phyloP scores from a whole-genome alignment of 2,797 vertebrate genomes.

The Poeciliopsis gracilis region DNA sequence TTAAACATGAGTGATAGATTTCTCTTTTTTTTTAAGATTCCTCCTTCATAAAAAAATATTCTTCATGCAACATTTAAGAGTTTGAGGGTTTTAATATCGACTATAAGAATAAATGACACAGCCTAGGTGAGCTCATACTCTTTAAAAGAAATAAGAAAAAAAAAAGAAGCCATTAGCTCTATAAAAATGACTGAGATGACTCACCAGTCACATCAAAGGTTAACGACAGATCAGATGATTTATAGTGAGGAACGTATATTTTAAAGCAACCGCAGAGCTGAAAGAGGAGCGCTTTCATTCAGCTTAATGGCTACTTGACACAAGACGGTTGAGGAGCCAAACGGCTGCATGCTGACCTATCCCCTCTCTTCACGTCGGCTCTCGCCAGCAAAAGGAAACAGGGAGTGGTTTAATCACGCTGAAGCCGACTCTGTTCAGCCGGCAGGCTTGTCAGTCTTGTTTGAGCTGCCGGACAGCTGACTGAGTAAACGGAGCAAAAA shows the following conservation, averaged over 20 bases:
- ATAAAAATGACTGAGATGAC: neutral
- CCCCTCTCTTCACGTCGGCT: slow-evolving; percentile 4
- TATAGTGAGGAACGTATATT: neutral
- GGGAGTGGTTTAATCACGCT: slow-evolving; percentile 40
- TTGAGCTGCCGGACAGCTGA: slow-evolving; percentile 51
- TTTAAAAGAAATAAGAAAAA: too few relatives aligned
- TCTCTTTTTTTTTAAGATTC: neutral
- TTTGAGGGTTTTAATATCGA: neutral
- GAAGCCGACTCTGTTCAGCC: slow-evolving; percentile 29
- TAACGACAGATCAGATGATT: slow-evolving; percentile 3
- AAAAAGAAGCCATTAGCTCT: neutral
- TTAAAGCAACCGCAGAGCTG: neutral
- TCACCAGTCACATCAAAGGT: slow-evolving; percentile 9
- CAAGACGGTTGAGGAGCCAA: slow-evolving; percentile 4
- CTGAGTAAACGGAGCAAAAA: slow-evolving; percentile 45
- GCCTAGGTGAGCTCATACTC: neutral
- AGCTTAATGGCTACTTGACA: slow-evolving; percentile 5
- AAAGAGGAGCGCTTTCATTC: neutral
- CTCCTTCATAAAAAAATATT: neutral
- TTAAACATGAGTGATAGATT: neutral
- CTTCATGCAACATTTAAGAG: neutral
- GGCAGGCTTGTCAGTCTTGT: slow-evolving; percentile 48
- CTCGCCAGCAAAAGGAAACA: slow-evolving; percentile 33
- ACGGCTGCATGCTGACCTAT: neutral
- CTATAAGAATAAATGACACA: neutral